A percentile compares a stretch with the other conserved stretches of the same genome.
Evolutionary conservation across 2,113 vertebrate species (phyloP).

Genomic region (Manacus vitellinus): DNA sequence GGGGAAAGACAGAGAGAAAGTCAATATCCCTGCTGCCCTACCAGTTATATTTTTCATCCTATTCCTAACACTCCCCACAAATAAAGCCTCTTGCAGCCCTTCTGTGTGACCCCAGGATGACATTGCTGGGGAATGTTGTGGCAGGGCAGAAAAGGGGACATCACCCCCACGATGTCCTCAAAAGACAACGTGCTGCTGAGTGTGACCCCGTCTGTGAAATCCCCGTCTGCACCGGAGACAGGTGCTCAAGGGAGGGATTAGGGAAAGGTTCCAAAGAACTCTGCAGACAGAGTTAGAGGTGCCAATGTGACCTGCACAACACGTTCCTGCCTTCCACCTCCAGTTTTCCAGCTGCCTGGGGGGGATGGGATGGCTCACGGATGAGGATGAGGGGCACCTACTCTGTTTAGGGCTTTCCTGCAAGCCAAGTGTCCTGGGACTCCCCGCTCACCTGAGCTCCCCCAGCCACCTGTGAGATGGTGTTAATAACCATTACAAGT

Average conservation of each 20-base stretch:
- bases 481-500: neutral
- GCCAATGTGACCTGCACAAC: neutral
- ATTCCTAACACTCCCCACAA: neutral
- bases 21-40: neutral
- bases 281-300: neutral
- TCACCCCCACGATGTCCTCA: neutral
- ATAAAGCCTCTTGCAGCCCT: neutral
- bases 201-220: neutral
- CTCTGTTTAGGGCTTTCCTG: neutral
- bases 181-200: accelerated
- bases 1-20: neutral
- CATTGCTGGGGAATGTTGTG: accelerated
- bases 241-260: neutral
- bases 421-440: neutral
- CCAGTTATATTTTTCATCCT: accelerated
- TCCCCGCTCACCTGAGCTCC: neutral
- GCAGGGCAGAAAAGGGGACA: neutral
- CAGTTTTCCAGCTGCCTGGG: accelerated
- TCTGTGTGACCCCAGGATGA: neutral
- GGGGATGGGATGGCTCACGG: neutral
- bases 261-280: neutral
- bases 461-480: accelerated
- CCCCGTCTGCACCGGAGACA: accelerated
- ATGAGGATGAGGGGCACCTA: neutral
- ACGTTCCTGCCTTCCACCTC: neutral